Evolutionary conservation across 2,797 vertebrate genomes (phyloP).

Genomic region (Gambusia yucatana): DNA sequence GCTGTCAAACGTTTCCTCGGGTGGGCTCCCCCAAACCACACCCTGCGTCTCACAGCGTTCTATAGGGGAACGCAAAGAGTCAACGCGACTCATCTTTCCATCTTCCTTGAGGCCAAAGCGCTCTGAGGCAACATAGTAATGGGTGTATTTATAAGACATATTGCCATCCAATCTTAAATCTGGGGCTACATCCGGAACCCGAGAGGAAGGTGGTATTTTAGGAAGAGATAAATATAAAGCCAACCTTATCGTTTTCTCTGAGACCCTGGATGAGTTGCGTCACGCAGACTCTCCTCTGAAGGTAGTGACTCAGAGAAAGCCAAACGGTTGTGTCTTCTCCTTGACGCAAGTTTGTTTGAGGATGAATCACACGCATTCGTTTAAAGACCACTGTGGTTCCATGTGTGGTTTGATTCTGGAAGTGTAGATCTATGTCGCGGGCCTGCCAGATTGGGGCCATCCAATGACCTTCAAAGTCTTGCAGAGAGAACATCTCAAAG

Average conservation of each 20-base stretch:
- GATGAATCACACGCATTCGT: neutral
- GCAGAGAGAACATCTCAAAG: neutral
- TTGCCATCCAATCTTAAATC: slow-evolving; percentile 56
- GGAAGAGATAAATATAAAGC: slow-evolving; percentile 70
- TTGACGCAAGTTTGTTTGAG: neutral
- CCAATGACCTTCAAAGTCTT: neutral
- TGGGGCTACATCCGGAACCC: slow-evolving; percentile 45
- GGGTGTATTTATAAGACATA: slow-evolving; percentile 64
- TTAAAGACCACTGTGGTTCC: neutral
- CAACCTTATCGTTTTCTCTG: slow-evolving; percentile 65
- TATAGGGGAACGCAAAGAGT: slow-evolving; percentile 1
- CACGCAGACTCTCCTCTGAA: slow-evolving; percentile 27
- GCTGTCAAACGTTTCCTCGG: neutral
- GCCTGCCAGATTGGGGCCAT: neutral
- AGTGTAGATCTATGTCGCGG: neutral
- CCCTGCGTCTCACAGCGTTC: neutral
- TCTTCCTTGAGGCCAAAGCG: slow-evolving; percentile 16
- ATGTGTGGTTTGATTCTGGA: neutral
- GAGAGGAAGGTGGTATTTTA: slow-evolving; percentile 72
- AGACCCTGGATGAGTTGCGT: slow-evolving; percentile 33
- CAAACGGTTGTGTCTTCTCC: neutral
- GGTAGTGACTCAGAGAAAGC: slow-evolving; percentile 21
- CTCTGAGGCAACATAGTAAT: slow-evolving; percentile 16
- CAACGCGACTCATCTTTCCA: slow-evolving; percentile 36
- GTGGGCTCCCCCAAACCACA: slow-evolving; percentile 1